Evolutionary conservation across 2,113 vertebrate species (phyloP), one percentile per base, ranked within the genome.

Genomic region (Mus spicilegus): DNA sequence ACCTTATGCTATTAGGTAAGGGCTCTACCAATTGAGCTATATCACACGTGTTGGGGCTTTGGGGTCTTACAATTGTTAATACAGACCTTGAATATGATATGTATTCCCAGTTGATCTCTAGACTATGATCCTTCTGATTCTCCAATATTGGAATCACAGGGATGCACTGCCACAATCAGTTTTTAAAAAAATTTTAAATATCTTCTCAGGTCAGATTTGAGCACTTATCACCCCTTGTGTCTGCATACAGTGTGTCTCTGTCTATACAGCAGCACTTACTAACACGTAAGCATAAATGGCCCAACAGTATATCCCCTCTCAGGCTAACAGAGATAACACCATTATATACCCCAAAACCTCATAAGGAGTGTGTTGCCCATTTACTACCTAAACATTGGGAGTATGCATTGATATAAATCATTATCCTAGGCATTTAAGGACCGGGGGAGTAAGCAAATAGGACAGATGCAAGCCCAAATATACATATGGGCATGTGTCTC

Each of bases 361-460:
- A 67, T 46, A 33, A 61, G 36, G 4, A 90, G 85, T 95, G 63
- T 77, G 63, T 95, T 26, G 67, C 76, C 77, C 46, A 58, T 77
- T 88, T 56, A 67, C 76, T 95, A 88, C 82, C 65, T 91, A 95
- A 85, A 61, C 67, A 67, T n/a, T 49, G 36, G 17, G 65, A 82
- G 89, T 85, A 16, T 10, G 24, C 30, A 36, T 76, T 17, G 54
- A 8, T 16, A 19, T 87, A 77, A 61, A 20, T 89, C 67, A 90
- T 87, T 22, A 10, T 77, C 56, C 81, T 73, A 85, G 80, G 88
- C 42, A 42, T 30, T 36, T 65, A 13, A 39, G 61, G 39, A 42
- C 36, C 91, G 39, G 42, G 36, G 46, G 33, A 24, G 6, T 46
- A 24, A 92, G 63, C 84, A 92, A 92, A 90, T 82, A 54, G 67